A percentile compares a stretch with the other conserved stretches of the same genome.
phyloP scores from a whole-genome alignment of 2,888 invertebrate species.

The Rhingia campestris region DNA sequence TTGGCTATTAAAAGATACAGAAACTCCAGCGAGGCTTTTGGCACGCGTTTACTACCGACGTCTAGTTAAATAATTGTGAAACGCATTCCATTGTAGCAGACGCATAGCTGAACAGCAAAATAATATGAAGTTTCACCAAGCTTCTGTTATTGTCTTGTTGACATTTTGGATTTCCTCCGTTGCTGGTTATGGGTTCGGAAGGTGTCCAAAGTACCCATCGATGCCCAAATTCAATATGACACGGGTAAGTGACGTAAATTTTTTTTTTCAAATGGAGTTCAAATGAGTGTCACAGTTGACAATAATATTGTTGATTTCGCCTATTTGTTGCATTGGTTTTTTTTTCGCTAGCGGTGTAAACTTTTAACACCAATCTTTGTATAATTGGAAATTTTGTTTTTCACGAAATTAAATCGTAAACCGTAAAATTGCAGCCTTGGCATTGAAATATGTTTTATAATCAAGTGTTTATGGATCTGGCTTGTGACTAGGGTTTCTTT shows the following conservation, averaged over 20 bases:
- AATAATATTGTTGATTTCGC: background rate
- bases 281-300: conserved; percentile 11
- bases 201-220: conserved; percentile 87
- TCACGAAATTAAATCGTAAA: conserved; percentile 18
- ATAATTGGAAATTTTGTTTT: background rate
- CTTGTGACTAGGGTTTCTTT: background rate
- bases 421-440: conserved; percentile 44
- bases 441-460: conserved; percentile 20
- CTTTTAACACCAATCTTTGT: conserved; percentile 1
- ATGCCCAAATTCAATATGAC: conserved; percentile 87
- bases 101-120: background rate
- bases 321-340: background rate
- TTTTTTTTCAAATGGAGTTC: background rate
- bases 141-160: conserved; percentile 57
- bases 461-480: background rate
- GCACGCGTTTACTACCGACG: conserved; percentile 52
- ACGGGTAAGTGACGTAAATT: conserved; percentile 84
- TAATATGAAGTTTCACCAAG: conserved; percentile 69
- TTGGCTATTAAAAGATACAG: conserved; percentile 9
- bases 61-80: conserved; percentile 49
- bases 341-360: background rate
- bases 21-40: conserved; percentile 29
- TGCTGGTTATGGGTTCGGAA: conserved; percentile 85
- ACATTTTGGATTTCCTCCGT: conserved; percentile 67
- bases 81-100: conserved; percentile 45